A percentile compares a stretch with the other conserved stretches of the same genome.
These are phyloP conservation scores for Rousettus madagascariensis DNA, from an alignment of 2,797 vertebrate species.

Conservation along the genomic window DNA sequence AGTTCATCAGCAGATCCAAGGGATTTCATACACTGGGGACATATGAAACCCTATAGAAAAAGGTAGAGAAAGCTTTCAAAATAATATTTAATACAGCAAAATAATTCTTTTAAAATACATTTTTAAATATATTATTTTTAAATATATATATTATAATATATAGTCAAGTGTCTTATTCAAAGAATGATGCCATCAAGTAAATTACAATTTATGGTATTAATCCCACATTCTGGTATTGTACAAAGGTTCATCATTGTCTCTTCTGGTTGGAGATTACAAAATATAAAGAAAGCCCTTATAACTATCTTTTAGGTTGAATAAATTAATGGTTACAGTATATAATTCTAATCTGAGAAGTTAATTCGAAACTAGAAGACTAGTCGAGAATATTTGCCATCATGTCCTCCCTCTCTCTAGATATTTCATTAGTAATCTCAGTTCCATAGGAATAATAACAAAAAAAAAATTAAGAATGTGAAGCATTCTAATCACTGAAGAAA, in stretches of 20 bases:
- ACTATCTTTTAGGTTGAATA: constrained; percentile 17
- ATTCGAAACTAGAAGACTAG: neutral
- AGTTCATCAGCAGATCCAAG: constrained; percentile 98
- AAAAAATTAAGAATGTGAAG: too few species aligned
- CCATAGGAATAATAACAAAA: too few species aligned
- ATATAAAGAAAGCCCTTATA: constrained; percentile 35
- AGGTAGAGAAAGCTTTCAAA: constrained; percentile 24
- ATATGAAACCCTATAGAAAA: constrained; percentile 95
- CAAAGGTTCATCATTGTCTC: neutral
- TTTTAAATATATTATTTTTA: constrained; percentile 20
- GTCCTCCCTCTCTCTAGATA: neutral
- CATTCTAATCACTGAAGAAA: neutral
- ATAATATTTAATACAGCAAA: neutral
- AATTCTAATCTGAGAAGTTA: constrained; percentile 13
- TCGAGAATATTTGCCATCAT: neutral
- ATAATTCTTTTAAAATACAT: neutral
- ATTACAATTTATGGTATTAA: neutral
- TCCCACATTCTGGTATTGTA: constrained; percentile 12
- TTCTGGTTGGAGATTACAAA: constrained; percentile 15
- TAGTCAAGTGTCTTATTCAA: neutral
- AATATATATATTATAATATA: constrained; percentile 21
- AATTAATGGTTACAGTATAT: constrained; percentile 18
- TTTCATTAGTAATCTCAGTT: neutral
- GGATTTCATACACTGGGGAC: constrained; percentile 99
- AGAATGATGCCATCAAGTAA: neutral